Evolutionary conservation across 2,797 vertebrate species (phyloP).

Genomic region (Eleutherodactylus coqui): DNA sequence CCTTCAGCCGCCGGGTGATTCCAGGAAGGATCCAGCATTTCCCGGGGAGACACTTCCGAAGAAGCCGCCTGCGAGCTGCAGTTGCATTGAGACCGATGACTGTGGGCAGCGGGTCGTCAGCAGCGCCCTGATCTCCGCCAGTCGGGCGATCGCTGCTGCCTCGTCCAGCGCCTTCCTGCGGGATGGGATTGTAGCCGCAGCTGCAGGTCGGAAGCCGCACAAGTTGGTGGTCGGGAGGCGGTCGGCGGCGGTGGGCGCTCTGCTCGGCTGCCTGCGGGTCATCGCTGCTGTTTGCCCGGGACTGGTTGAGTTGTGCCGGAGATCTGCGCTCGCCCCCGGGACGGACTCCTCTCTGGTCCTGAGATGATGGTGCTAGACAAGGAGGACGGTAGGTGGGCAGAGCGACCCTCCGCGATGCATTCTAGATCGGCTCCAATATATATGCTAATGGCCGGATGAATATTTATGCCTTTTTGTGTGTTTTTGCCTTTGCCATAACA

Average conservation of each 20-base stretch:
- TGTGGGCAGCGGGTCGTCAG: constrained; percentile 76
- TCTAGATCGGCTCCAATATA: constrained; percentile 55
- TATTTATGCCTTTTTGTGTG: constrained; percentile 39
- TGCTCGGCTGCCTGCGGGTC: constrained; percentile 77
- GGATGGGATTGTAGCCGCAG: no score
- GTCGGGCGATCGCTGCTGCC: constrained; percentile 79
- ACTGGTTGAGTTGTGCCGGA: constrained; percentile 69
- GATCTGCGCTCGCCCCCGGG: constrained; percentile 77
- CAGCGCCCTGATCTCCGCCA: constrained; percentile 72
- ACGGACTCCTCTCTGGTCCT: constrained; percentile 84
- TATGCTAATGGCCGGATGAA: constrained; percentile 65
- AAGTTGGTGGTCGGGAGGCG: constrained; percentile 79
- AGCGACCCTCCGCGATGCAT: constrained; percentile 57
- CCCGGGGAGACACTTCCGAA: constrained; percentile 74
- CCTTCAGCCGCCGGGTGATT: constrained; percentile 81
- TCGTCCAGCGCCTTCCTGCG: constrained; percentile 77
- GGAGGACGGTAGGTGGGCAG: constrained; percentile 96
- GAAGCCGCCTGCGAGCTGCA: constrained; percentile 76
- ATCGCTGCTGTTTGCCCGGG: constrained; percentile 60
- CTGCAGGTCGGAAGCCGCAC: constrained; percentile 83
- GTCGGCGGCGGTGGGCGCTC: constrained; percentile 72
- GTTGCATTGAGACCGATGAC: constrained; percentile 81
- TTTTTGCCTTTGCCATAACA: constrained; percentile 8
- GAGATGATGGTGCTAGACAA: constrained; percentile 99
- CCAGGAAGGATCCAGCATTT: constrained; percentile 78